Evolutionary conservation across 2,888 invertebrate genomes (phyloP).

Genomic region (Epiblema foenella): DNA sequence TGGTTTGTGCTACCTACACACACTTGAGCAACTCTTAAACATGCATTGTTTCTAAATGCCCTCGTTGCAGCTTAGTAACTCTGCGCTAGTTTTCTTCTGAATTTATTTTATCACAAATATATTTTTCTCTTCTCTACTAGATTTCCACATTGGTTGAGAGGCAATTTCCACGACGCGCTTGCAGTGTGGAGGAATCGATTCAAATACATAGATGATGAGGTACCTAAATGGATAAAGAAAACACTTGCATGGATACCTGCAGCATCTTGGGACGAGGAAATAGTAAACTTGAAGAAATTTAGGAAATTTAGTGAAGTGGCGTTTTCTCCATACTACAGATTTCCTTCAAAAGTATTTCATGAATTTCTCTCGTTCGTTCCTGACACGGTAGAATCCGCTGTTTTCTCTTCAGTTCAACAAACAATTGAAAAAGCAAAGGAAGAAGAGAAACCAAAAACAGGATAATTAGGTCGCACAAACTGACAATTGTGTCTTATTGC

Average conservation of each 20-base stretch:
- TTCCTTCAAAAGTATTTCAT: conserved; percentile 15
- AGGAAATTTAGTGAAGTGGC: conserved; percentile 12
- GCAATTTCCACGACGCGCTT: conserved; percentile 23
- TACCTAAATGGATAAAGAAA: background rate
- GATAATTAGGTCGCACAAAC: too few species aligned
- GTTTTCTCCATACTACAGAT: conserved; percentile 15
- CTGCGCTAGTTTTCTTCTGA: too few species aligned
- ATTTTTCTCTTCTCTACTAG: background rate
- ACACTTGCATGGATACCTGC: background rate
- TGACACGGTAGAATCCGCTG: background rate
- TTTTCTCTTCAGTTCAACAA: conserved; percentile 11
- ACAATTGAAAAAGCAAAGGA: too few species aligned
- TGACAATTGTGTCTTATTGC: too few species aligned
- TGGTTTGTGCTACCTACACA: too few species aligned
- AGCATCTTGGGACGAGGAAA: conserved; percentile 7
- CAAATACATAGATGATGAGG: conserved; percentile 5
- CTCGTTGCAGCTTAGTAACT: too few species aligned
- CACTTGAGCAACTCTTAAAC: too few species aligned
- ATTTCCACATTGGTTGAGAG: conserved; percentile 26
- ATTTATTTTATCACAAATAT: background rate
- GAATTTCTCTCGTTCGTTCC: conserved; percentile 8
- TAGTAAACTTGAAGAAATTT: background rate
- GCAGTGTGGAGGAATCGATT: conserved; percentile 4
- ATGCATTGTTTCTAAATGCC: too few species aligned
- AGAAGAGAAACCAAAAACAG: too few species aligned